Evolutionary conservation across 2,888 invertebrate species (phyloP), one percentile per base, ranked within the genome.

Genomic region (Pharmacophagus antenor): DNA sequence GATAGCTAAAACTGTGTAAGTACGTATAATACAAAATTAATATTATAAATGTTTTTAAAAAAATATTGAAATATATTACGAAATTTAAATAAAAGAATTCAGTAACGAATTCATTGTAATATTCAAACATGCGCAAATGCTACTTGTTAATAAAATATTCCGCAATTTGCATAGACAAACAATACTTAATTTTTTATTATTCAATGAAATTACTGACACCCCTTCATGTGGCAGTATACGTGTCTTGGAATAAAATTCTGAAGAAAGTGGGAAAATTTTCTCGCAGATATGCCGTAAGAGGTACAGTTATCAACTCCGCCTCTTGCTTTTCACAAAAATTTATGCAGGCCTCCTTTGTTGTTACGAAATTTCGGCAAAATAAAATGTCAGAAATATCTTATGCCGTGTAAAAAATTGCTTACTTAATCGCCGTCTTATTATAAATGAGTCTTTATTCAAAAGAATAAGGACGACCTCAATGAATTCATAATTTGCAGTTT

Each of bases 401-500:
- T 56, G 62, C 59, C 58, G 62, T 44, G 55, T 55, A 56, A 62
- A 62, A 62, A 56, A 63, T 44, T 61, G 56, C 56, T 59, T 62
- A 58, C 62, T 65, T 68, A 63, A 64, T 67, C 60, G 61, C 46
- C 47, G 47, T 63, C 63, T 52, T 50, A 41, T 61, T 64, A 65
- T 69, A 69, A 68, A 62, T 67, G 66, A 62, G 68, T 76, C 73
- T 74, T 76, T 74, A 76, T 78, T 76, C 70, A 69, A 72, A 70
- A 73, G 67, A 73, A 74, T 77, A 81, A 70, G 74, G 79, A 73
- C 80, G 81, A 80, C 74, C 74, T 75, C 82, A 81, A 84, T 84
- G 80, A 80, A 77, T 83, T 78, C 78, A 80, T 82, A 81, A 85
- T 85, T 79, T 76, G 70, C 71, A 72, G 81, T 85, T 84, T 84